A percentile compares a stretch with the other conserved stretches of the same genome.
Conservation (phyloP, 2,113 vertebrate genomes). For the Tor tambroides region DNA sequence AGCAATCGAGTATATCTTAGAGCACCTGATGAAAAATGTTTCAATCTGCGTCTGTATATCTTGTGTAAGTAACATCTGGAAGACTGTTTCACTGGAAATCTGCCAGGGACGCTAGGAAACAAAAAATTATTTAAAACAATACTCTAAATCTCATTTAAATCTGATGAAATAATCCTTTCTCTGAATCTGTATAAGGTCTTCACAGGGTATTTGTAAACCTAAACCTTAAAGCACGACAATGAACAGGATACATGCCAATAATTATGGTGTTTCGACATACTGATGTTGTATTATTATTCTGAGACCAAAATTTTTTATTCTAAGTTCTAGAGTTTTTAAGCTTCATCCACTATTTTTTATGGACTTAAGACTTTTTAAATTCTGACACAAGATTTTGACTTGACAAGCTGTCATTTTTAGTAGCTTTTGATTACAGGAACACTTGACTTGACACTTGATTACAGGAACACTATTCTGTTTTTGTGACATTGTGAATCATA, state of each 20-base stretch:
- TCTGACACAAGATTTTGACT: neutral
- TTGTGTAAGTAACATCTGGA: constrained; percentile 34
- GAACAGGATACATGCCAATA: neutral
- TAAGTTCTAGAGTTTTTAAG: neutral
- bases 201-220: neutral
- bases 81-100: constrained; percentile 8
- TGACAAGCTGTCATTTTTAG: neutral
- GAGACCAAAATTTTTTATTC: neutral
- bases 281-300: neutral
- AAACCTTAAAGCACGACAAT: neutral
- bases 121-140: neutral
- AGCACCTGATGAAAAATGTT: constrained; percentile 30
- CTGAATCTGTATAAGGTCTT: neutral
- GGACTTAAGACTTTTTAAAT: neutral
- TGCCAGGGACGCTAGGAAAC: neutral
- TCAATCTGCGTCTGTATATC: constrained; percentile 8
- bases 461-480: neutral
- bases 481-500: constrained; percentile 22
- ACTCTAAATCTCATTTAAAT: constrained; percentile 30
- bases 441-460: neutral
- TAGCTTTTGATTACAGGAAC: neutral
- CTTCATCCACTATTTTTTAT: neutral
- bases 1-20: neutral
- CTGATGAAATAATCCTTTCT: constrained; percentile 17
- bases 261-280: neutral